These are phyloP conservation scores for Melanerpes formicivorus DNA, from an alignment of 2,113 vertebrate species.

Conservation along the genomic window DNA sequence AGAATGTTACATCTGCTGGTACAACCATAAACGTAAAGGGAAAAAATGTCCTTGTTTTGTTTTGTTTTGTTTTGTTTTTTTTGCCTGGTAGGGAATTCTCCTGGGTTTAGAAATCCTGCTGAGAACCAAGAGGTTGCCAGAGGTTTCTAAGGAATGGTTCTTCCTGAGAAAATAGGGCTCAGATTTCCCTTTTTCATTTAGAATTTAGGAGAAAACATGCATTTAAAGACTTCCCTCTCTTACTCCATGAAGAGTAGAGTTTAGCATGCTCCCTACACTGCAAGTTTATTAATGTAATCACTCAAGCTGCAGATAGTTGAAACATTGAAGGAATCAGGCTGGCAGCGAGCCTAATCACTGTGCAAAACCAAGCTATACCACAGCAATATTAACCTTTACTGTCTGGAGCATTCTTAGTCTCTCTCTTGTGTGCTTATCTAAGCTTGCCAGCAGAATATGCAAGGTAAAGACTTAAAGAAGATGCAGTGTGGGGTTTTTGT, in stretches of 20 bases:
- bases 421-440: not conserved
- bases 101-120: not conserved
- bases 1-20: not conserved
- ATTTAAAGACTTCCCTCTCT: not conserved
- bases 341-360: conserved; percentile 2
- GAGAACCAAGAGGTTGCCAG: not conserved
- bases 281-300: conserved; percentile 37
- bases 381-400: not conserved
- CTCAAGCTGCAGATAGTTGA: conserved; percentile 31
- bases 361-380: not conserved
- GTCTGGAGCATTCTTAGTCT: not conserved
- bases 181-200: not conserved
- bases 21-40: not conserved
- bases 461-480: not conserved
- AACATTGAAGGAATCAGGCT: conserved; percentile 13
- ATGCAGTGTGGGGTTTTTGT: not conserved
- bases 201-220: not conserved
- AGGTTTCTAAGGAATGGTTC: not conserved
- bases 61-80: not conserved
- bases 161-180: not conserved
- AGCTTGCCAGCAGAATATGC: not conserved
- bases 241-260: not conserved
- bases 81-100: not conserved
- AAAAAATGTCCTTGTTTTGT: not conserved
- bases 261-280: not conserved